Evolutionary conservation across 2,888 invertebrate genomes (phyloP).

Genomic region (Drosophila bunnanda): DNA sequence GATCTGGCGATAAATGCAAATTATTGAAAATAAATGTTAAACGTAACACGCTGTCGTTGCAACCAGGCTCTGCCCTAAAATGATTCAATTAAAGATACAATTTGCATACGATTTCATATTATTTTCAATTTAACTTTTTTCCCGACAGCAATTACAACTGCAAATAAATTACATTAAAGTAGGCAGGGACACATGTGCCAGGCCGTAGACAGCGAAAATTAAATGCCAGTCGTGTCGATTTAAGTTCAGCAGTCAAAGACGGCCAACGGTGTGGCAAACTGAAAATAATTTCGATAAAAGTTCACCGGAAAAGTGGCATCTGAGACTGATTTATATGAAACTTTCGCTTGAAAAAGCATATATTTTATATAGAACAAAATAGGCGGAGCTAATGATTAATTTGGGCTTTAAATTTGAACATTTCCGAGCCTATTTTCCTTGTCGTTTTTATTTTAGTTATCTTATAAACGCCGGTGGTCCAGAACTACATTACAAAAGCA

Average conservation of each 20-base stretch:
- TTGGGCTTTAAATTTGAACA: not conserved
- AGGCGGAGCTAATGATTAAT: not conserved
- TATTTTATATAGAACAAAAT: not conserved
- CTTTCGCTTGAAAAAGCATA: not conserved
- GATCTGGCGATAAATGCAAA: conserved; percentile 62
- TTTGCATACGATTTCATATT: conserved; percentile 60
- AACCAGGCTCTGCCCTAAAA: conserved; percentile 48
- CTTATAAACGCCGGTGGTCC: conserved; percentile 2
- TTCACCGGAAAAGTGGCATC: not conserved
- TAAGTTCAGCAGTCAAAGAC: conserved; percentile 71
- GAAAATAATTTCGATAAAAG: conserved; percentile 65
- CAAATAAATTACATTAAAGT: conserved; percentile 78
- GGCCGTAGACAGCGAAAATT: conserved; percentile 45
- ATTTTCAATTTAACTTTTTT: conserved; percentile 37
- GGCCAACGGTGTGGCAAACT: conserved; percentile 42
- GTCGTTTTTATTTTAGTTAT: not conserved
- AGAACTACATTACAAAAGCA: conserved; percentile 6
- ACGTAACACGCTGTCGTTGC: conserved; percentile 38
- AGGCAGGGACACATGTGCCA: conserved; percentile 49
- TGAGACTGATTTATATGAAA: not conserved
- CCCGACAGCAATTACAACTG: conserved; percentile 64
- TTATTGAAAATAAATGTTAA: conserved; percentile 63
- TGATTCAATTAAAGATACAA: conserved; percentile 79
- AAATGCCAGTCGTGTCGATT: conserved; percentile 70
- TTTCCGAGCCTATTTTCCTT: too few species aligned